Evolutionary conservation across 2,797 vertebrate genomes (phyloP).

Genomic region (Neopelma chrysocephalum): DNA sequence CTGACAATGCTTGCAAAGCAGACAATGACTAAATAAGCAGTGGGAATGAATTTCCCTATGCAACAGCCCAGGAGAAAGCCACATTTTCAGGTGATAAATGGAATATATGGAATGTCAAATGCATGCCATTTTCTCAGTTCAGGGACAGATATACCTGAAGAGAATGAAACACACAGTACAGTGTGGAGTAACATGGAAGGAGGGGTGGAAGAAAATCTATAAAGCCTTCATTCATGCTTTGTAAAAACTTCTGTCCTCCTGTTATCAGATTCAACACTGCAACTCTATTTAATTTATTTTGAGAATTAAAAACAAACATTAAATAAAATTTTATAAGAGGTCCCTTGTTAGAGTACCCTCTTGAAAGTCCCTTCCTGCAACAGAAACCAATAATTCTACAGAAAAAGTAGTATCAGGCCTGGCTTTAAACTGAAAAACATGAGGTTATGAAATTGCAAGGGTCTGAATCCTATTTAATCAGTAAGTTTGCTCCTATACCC

Average conservation of each 20-base stretch:
- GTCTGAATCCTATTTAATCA: background rate
- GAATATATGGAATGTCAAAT: background rate
- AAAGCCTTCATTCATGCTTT: constrained; percentile 28
- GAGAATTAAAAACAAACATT: constrained; percentile 6
- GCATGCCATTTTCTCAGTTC: background rate
- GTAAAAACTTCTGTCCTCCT: background rate
- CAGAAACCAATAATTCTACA: background rate
- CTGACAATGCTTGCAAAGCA: background rate
- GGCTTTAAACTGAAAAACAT: background rate
- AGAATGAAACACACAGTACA: background rate
- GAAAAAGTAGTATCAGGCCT: background rate
- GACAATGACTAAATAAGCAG: background rate
- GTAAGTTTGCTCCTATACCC: background rate
- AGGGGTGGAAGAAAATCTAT: background rate
- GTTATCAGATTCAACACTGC: constrained; percentile 15
- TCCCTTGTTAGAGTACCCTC: background rate
- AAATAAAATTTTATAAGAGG: background rate
- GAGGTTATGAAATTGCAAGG: background rate
- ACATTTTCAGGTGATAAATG: background rate
- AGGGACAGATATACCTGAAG: background rate
- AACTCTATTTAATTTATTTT: background rate
- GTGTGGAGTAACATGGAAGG: background rate
- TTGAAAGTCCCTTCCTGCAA: background rate
- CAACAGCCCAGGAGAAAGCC: background rate
- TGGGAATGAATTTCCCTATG: background rate